Evolutionary conservation across 2,113 vertebrate genomes (phyloP), one percentile per base, ranked within the genome.

Genomic region (Myotis yumanensis): DNA sequence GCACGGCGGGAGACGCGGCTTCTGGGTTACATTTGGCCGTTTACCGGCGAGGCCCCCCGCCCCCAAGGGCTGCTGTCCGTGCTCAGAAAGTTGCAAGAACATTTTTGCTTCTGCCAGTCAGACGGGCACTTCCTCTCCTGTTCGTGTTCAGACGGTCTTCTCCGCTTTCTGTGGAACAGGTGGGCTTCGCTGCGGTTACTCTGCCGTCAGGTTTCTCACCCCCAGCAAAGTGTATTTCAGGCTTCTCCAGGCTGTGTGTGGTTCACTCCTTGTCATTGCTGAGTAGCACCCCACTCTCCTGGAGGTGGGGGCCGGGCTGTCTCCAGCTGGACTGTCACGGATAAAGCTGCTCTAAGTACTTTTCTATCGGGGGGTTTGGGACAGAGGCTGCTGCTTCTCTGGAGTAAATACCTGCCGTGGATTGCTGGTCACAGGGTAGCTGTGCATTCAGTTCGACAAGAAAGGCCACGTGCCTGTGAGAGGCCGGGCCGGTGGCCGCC

Each of bases 221-320:
- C 22, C 85, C 8, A 4, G 22, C 28, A 73, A 48, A 62, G 20
- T 20, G 0, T 4, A 0, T 77, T 23, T 71, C 35, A n/a, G 25
- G 11, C 18, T 64, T 54, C 17, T 37, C 11, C 7, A 2, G 4
- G 23, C 10, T 1, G 0, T 32, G 23, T 25, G 20, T 25, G 64
- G 0, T 64, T 76, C 3, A 0, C 71, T 46, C 40, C 7, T 43
- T 40, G 86, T 83, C 12, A 8, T 86, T 5, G 9, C 25, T 46
- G 18, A n/a, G 28, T 20, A 46, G 37, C 51, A 11, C 52, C 73
- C 48, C 16, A 1, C 10, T 23, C 86, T 72, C 46, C 40, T 73
- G 0, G 11, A 14, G 64, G 51, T 25, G 46, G 32, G 32, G 20
- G 46, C 46, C 46, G 32, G 32, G 32, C 5, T 57, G 8, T 37